Percentiles rank a stretch among this genome's conserved stretches.
Evolutionary conservation across 2,113 vertebrate genomes (phyloP).

Genomic region (Seriola dumerili): DNA sequence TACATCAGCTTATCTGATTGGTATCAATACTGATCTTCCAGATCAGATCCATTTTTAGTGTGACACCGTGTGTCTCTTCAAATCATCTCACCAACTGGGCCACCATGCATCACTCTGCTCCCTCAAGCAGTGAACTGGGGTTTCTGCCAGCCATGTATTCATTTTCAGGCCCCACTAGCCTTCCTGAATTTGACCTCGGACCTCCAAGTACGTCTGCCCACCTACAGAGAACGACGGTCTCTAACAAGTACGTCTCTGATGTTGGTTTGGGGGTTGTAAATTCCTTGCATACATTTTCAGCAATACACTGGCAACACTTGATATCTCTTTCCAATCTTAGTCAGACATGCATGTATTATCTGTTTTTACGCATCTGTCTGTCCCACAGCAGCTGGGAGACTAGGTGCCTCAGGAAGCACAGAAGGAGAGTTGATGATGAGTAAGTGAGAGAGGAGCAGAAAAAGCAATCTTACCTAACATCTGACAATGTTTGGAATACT

Average conservation of each 20-base stretch:
- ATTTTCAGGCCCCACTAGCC: conserved; percentile 69
- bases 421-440: conserved; percentile 83
- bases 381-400: conserved; percentile 82
- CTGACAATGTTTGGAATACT: background rate
- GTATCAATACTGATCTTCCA: conserved; percentile 2
- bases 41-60: conserved; percentile 16
- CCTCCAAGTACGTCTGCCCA: conserved; percentile 51
- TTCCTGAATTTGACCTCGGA: conserved; percentile 75
- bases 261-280: background rate
- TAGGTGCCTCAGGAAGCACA: conserved; percentile 82
- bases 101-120: conserved; percentile 73
- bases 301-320: background rate
- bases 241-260: conserved; percentile 69
- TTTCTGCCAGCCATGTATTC: conserved; percentile 78
- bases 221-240: conserved; percentile 51
- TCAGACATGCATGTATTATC: background rate
- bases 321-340: background rate
- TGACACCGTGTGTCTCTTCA: background rate
- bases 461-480: background rate
- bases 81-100: conserved; percentile 18
- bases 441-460: conserved; percentile 61
- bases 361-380: conserved; percentile 13
- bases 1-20: conserved; percentile 1
- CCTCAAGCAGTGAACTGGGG: conserved; percentile 66
- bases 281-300: background rate